Base-by-base conservation (phyloP, 2,888 invertebrate species). In the Seira musarum region DNA sequence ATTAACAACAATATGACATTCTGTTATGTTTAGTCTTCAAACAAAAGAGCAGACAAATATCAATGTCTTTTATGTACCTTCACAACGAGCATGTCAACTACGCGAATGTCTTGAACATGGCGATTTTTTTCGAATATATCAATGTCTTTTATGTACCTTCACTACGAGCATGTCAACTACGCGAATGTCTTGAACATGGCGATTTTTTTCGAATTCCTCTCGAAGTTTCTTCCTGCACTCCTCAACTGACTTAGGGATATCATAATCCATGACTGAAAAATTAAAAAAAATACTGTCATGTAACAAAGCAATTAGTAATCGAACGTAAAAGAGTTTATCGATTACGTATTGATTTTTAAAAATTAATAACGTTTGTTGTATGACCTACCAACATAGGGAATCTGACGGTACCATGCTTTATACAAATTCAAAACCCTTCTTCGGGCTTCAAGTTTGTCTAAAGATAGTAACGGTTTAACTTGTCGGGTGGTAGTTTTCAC, bases 371-470 rank as follows among this genome's bases (percentile, higher is more conserved):
- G n/a, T n/a, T n/a, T n/a, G n/a, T n/a, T n/a, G n/a, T 21, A 46
- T 10, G 71, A 91, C 93, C 91, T 91, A 96, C 97, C 93, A 88
- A 97, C 91, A 88, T 93, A 93, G 6, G 97, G 97, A 82, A 97
- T 91, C 90, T 97, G 96, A 85, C 97, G 93, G 89, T 94, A 96
- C 97, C 98, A 98, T 76, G 96, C 94, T 90, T 94, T 96, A 89
- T 98, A 98, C 75, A 98, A 91, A 89, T 93, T 95, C 8, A 97
- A 88, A 0, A 95, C 97, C 89, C 97, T 92, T 88, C 92, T 91
- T 87, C 92, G 93, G 0, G 97, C 96, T 89, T 98, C 97, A 2
- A 89, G 90, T 61, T 90, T 90, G 88, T 93, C 93, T 71, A 93
- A 87, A 0, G 98, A 98, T 84, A 98, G 91, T 87, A 98, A 91